Evolutionary conservation across 1,140 invertebrate species (phyloP), one percentile per base, ranked within the genome.

Genomic region (Augochlora pura): DNA sequence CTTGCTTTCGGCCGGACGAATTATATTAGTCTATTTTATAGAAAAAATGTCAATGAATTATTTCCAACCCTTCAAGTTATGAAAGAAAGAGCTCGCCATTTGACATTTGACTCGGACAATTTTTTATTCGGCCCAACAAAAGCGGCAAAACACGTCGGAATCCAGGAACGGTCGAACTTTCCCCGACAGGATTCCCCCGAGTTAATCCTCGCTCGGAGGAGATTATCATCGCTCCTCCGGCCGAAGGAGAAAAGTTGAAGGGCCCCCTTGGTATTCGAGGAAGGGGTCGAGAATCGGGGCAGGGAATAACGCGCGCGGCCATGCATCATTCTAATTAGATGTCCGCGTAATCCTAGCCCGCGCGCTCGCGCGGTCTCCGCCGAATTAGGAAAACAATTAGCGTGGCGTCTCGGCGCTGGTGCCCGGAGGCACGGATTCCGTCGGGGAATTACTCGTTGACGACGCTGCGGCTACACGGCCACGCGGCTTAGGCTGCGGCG

Each of bases 371-470:
- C 32, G 32, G 32, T 32, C 32, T 32, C 1, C 32, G 32, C 32
- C 74, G 77, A 85, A 86, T 86, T 86, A 83, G 81, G 69, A 83
- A 80, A 86, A 86, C 84, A 86, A 86, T 86, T 85, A 85, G 77
- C n/a, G n/a, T 66, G 72, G 72, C 63, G 65, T 12, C 42, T 32
- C 32, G 32, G 32, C 32, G 4, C 32, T 32, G 39, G 70, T 66
- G 69, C 49, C 21, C 57, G 9, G 27, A 64, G 16, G 54, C 63
- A 68, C 18, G 25, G 14, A 18, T n/a, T 32, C 32, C 32, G 32
- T 32, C 52, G 23, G 42, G 0, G 46, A 38, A 74, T 60, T 60
- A 54, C 32, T 62, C 54, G 23, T 73, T 66, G 64, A 65, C 59
- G 63, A 76, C 80, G 69, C 10, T 46, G 14, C 42, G 42, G 42